phyloP scores from a whole-genome alignment of 2,113 vertebrate genomes.

The Gambusia holbrooki region DNA sequence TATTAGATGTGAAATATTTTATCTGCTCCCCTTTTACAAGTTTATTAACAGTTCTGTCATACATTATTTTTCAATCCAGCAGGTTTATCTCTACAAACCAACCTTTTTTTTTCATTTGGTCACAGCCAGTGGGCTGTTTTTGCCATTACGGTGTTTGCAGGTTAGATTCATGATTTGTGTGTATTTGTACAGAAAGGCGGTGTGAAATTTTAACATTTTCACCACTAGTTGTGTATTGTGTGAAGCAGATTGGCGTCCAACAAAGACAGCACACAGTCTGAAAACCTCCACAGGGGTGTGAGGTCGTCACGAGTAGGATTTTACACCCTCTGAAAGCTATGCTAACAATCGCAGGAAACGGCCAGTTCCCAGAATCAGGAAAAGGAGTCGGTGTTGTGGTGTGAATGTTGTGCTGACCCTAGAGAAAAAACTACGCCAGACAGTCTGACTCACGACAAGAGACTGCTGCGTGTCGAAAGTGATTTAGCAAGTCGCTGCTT shows the following conservation, averaged over 20 bases:
- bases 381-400: conserved; percentile 1
- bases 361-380: conserved; percentile 43
- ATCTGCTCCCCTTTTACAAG: not conserved
- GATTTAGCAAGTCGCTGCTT: conserved; percentile 40
- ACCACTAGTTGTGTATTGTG: conserved; percentile 13
- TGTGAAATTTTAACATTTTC: conserved; percentile 41
- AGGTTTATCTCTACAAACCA: not conserved
- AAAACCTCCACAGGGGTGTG: conserved; percentile 48
- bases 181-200: not conserved
- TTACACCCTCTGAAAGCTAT: conserved; percentile 48
- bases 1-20: not conserved
- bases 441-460: conserved; percentile 61
- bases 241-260: conserved; percentile 10
- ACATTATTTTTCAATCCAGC: not conserved
- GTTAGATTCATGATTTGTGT: conserved; percentile 2
- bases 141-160: not conserved
- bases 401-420: conserved; percentile 9
- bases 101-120: not conserved
- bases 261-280: conserved; percentile 16
- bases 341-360: conserved; percentile 69
- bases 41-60: not conserved
- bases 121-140: not conserved
- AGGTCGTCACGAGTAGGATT: conserved; percentile 54
- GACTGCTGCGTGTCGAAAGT: conserved; percentile 30
- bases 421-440: conserved; percentile 42